Percentiles rank a stretch among this genome's conserved stretches.
phyloP scores from a whole-genome alignment of 1,140 invertebrate species.

The Neoseiulus cucumeris region DNA sequence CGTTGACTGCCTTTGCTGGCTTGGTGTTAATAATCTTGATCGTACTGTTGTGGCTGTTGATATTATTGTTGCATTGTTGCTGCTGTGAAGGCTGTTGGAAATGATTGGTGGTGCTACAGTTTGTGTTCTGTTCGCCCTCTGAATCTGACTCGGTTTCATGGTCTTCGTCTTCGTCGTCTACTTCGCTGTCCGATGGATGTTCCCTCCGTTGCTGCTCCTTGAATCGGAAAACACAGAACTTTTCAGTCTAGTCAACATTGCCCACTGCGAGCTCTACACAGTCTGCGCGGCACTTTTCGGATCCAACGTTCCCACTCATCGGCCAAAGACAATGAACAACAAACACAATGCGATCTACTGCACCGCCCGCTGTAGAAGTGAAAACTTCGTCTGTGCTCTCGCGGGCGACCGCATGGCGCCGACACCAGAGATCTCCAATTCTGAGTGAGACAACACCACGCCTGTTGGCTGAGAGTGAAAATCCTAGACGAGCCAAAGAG shows the following conservation, averaged over 20 bases:
- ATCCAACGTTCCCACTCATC: background rate
- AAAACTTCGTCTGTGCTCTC: background rate
- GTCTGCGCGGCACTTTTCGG: too few relatives aligned
- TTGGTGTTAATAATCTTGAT: background rate
- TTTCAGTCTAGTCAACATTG: too few relatives aligned
- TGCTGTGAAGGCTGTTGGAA: background rate
- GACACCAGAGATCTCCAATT: too few relatives aligned
- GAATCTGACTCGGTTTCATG: conserved; percentile 1
- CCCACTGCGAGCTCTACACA: too few relatives aligned
- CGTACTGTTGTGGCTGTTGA: background rate
- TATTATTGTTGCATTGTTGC: background rate
- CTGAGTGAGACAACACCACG: too few relatives aligned
- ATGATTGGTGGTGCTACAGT: background rate
- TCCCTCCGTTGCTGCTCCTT: background rate
- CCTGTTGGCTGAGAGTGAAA: too few relatives aligned
- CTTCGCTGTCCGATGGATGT: background rate
- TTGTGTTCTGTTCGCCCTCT: background rate
- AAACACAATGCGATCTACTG: background rate
- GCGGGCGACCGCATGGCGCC: too few relatives aligned
- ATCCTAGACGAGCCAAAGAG: too few relatives aligned
- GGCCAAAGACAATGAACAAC: background rate
- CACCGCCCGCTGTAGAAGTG: background rate
- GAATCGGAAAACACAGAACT: too few relatives aligned
- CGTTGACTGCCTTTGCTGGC: conserved; percentile 10
- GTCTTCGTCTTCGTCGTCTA: background rate